Conservation (phyloP, 30 jellyfish, hydroid and myxozoan species). For the Clytia hemisphaerica region DNA sequence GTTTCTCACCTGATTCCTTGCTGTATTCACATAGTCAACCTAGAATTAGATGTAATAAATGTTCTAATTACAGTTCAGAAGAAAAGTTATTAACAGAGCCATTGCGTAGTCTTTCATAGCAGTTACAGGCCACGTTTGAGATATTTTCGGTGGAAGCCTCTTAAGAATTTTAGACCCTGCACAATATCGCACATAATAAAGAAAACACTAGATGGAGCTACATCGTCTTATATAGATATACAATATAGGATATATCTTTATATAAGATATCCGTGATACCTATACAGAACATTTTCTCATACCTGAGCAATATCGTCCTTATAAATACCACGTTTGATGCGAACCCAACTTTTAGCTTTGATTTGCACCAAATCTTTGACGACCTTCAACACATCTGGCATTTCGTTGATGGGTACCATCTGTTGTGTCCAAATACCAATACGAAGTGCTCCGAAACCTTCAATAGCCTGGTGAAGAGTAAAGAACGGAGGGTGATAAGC, state of each 20-base stretch:
- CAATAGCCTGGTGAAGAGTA: constrained; percentile 99
- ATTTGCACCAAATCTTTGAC: constrained; percentile 80
- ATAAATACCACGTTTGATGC: constrained; percentile 87
- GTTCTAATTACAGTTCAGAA: not conserved
- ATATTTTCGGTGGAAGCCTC: not conserved
- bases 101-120: not conserved
- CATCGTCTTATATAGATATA: too few species aligned
- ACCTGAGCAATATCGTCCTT: constrained; percentile 99
- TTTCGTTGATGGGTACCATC: constrained; percentile 98
- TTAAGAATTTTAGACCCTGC: not conserved
- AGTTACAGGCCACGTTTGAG: not conserved
- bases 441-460: constrained; percentile 85
- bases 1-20: constrained; percentile 90
- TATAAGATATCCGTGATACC: too few species aligned
- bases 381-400: constrained; percentile 96
- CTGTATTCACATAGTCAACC: constrained; percentile 97
- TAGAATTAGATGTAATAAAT: constrained; percentile 8
- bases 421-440: constrained; percentile 92
- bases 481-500: too few species aligned
- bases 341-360: constrained; percentile 95
- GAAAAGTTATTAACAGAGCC: not conserved
- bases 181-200: not conserved
- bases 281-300: not conserved
- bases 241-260: not conserved
- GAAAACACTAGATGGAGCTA: not conserved